Evolutionary conservation across 2,888 invertebrate genomes (phyloP).

Genomic region (Hylaea fasciaria): DNA sequence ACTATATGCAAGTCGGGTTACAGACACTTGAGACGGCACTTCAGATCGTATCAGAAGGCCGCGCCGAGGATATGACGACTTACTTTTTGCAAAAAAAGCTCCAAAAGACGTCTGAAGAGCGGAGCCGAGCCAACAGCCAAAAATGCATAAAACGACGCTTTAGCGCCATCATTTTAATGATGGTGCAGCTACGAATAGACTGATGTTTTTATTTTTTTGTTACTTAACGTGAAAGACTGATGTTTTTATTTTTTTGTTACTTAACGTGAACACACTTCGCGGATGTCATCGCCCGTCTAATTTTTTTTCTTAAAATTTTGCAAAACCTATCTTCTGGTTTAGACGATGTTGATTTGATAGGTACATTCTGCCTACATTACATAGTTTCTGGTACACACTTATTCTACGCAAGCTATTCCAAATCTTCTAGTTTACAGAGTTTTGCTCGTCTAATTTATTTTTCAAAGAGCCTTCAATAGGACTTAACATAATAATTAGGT

Average conservation of each 20-base stretch:
- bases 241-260: conserved; percentile 43
- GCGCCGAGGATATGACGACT: conserved; percentile 70
- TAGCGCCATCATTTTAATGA: conserved; percentile 58
- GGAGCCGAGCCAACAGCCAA: conserved; percentile 58
- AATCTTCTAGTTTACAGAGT: no score
- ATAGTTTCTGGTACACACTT: no score
- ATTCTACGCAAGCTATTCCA: no score
- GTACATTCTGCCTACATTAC: no score
- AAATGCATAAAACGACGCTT: conserved; percentile 65
- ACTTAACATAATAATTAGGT: not conserved
- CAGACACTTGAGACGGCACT: conserved; percentile 67
- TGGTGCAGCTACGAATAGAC: conserved; percentile 45
- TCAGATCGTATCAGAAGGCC: conserved; percentile 67
- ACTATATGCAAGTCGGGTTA: conserved; percentile 62
- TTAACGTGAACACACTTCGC: conserved; percentile 17
- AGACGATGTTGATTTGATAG: not conserved
- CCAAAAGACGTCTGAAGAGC: conserved; percentile 74
- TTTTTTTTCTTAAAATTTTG: conserved; percentile 2
- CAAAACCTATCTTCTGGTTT: not conserved
- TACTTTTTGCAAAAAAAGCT: conserved; percentile 66
- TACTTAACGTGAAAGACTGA: conserved; percentile 39
- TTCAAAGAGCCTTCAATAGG: no score
- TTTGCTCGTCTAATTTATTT: no score
- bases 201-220: conserved; percentile 44
- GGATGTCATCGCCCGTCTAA: conserved; percentile 18